phyloP scores from a whole-genome alignment of 2,888 invertebrate species.

The Rhagonycha lutea region DNA sequence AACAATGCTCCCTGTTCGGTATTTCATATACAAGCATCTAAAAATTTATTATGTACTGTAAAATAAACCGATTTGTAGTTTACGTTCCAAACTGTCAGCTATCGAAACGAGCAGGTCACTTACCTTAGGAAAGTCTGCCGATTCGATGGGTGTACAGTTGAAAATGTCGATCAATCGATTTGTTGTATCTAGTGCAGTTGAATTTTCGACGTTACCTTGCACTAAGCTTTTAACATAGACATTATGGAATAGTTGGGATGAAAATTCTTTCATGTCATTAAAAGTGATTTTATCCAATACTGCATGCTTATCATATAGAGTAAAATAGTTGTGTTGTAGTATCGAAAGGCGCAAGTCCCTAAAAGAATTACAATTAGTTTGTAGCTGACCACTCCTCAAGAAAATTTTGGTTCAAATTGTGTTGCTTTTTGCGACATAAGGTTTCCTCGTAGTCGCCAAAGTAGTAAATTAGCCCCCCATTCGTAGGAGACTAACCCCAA shows the following conservation, averaged over 20 bases:
- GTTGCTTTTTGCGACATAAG: too few species aligned
- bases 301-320: slow-evolving; percentile 68
- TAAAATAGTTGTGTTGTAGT: slow-evolving; percentile 69
- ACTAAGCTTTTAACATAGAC: slow-evolving; percentile 75
- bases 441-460: too few species aligned
- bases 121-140: slow-evolving; percentile 58
- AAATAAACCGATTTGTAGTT: too few species aligned
- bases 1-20: slow-evolving; percentile 65
- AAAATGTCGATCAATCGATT: slow-evolving; percentile 59
- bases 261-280: slow-evolving; percentile 65
- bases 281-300: slow-evolving; percentile 59
- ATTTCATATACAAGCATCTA: slow-evolving; percentile 37
- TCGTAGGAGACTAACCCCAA: too few species aligned
- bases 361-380: slow-evolving; percentile 20
- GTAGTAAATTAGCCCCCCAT: too few species aligned
- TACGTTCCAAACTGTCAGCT: not conserved
- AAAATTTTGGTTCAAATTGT: too few species aligned
- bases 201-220: slow-evolving; percentile 77
- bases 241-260: slow-evolving; percentile 61
- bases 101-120: slow-evolving; percentile 23
- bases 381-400: too few species aligned
- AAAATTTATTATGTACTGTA: slow-evolving; percentile 23
- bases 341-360: slow-evolving; percentile 74
- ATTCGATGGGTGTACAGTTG: slow-evolving; percentile 58
- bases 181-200: slow-evolving; percentile 64